Percentiles rank a stretch among this genome's conserved stretches.
Evolutionary conservation across 2,797 vertebrate species (phyloP).

Genomic region (Adelosebastes latens): DNA sequence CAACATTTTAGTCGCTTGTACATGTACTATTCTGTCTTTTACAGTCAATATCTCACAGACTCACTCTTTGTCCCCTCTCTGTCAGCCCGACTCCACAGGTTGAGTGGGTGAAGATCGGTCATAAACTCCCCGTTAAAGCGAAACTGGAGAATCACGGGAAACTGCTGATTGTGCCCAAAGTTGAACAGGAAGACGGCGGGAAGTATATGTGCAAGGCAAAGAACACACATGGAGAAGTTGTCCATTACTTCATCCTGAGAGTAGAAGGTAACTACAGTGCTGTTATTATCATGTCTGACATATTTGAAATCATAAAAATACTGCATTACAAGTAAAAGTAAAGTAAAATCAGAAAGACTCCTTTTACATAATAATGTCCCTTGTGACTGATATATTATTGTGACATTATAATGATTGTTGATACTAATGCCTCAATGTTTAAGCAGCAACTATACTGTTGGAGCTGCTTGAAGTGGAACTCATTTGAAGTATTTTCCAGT

Average conservation of each 20-base stretch:
- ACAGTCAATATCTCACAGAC: neutral
- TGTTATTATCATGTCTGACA: neutral
- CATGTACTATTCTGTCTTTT: neutral
- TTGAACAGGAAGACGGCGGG: slow-evolving; percentile 86
- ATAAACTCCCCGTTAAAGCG: slow-evolving; percentile 78
- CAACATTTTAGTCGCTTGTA: neutral
- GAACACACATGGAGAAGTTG: slow-evolving; percentile 83
- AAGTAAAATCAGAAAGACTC: neutral
- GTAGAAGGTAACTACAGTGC: slow-evolving; percentile 88
- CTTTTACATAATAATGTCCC: neutral
- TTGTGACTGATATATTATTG: neutral
- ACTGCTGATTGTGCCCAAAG: slow-evolving; percentile 83
- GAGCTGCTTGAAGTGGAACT: neutral
- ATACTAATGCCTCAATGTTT: neutral
- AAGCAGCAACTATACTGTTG: too few species aligned
- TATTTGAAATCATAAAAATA: neutral
- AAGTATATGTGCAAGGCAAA: slow-evolving; percentile 90
- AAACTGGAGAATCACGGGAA: slow-evolving; percentile 87
- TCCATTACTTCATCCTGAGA: slow-evolving; percentile 86
- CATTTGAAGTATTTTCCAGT: neutral
- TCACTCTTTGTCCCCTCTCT: neutral
- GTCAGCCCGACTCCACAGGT: slow-evolving; percentile 91
- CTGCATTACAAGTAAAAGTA: neutral
- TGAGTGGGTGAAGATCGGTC: slow-evolving; percentile 87
- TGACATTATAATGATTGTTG: neutral